Evolutionary conservation across 2,888 invertebrate species (phyloP).

Genomic region (Chydorus sphaericus): DNA sequence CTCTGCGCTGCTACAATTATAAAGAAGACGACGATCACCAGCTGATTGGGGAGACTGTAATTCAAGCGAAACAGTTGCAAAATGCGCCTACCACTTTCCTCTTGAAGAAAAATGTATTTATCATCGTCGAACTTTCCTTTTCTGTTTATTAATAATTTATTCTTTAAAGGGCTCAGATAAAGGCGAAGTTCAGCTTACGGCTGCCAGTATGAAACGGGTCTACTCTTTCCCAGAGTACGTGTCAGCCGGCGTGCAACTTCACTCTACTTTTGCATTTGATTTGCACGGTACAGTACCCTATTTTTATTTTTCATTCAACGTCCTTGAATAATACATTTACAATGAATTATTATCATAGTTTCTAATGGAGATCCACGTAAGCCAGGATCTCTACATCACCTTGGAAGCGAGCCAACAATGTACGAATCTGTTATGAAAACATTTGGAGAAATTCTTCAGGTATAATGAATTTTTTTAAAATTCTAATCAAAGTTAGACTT

Average conservation of each 20-base stretch:
- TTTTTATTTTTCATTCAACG: neutral
- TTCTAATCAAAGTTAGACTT: neutral
- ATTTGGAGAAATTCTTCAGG: conserved; percentile 33
- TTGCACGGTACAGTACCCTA: conserved; percentile 29
- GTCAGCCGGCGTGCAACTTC: conserved; percentile 35
- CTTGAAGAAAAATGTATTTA: conserved; percentile 23
- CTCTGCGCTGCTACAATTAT: conserved; percentile 37
- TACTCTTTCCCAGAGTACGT: conserved; percentile 42
- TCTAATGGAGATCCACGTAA: conserved; percentile 32
- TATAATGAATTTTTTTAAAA: neutral
- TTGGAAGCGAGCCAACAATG: conserved; percentile 26
- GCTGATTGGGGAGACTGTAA: conserved; percentile 33
- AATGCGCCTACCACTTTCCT: conserved; percentile 26
- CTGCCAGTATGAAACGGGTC: conserved; percentile 22
- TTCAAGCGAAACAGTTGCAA: conserved; percentile 31
- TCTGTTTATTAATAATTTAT: too few relatives aligned
- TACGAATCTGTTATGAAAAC: conserved; percentile 32
- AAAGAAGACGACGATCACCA: conserved; percentile 33
- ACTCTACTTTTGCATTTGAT: conserved; percentile 34
- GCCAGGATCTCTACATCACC: conserved; percentile 32
- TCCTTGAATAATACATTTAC: too few relatives aligned
- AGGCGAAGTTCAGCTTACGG: conserved; percentile 25
- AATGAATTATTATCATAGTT: conserved; percentile 24
- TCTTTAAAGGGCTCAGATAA: conserved; percentile 25
- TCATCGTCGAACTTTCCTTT: too few relatives aligned